Conservation (phyloP, 1,140 invertebrate species). For the Pseudachorutes palmiensis region DNA sequence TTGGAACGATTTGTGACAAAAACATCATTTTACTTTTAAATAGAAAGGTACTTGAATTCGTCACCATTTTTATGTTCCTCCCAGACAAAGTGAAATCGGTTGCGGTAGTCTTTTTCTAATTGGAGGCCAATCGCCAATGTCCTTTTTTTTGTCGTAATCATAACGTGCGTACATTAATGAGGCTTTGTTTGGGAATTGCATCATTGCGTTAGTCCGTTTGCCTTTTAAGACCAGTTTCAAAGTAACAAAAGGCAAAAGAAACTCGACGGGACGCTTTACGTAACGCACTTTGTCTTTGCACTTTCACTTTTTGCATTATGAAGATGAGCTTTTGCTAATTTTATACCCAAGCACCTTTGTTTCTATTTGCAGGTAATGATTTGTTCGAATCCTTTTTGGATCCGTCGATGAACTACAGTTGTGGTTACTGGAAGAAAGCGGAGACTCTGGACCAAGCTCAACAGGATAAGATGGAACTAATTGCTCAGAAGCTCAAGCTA, state of each 20-base stretch:
- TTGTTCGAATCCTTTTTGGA: constrained; percentile 24
- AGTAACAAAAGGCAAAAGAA: background rate
- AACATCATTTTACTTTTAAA: too few species aligned
- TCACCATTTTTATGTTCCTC: too few species aligned
- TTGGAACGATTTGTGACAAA: too few species aligned
- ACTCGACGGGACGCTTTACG: background rate
- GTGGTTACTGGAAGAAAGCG: constrained; percentile 24
- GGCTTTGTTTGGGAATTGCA: too few species aligned
- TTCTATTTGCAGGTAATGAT: constrained; percentile 20
- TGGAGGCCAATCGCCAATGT: too few species aligned
- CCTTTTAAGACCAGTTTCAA: background rate
- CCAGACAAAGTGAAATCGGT: too few species aligned
- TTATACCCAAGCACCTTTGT: background rate
- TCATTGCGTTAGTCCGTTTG: too few species aligned
- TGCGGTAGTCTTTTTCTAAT: too few species aligned
- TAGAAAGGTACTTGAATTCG: too few species aligned
- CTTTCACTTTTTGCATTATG: background rate
- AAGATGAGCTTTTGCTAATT: background rate
- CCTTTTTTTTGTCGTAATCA: too few species aligned
- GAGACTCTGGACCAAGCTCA: constrained; percentile 38
- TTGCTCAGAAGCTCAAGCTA: background rate
- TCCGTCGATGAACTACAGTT: constrained; percentile 23
- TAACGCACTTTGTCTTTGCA: background rate
- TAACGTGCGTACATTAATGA: too few species aligned
- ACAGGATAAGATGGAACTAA: constrained; percentile 39